Percentiles rank a stretch among this genome's conserved stretches.
These are phyloP conservation scores for Spea multiplicata DNA, from an alignment of 2,113 vertebrate species.

Conservation along the genomic window DNA sequence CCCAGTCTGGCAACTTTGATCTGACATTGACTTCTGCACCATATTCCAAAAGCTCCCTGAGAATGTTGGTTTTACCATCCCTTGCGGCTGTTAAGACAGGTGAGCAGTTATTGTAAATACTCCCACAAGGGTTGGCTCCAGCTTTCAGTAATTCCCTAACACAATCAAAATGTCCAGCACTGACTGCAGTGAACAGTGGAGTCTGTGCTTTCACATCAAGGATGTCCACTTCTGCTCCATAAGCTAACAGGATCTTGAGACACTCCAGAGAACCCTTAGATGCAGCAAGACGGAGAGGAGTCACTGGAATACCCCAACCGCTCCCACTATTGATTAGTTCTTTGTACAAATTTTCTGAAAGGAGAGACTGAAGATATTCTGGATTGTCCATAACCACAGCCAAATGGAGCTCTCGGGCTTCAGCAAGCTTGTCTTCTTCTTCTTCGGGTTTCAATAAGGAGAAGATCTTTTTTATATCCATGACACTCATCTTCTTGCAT, in stretches of 20 bases:
- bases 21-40: conserved; percentile 80
- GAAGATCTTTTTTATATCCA: conserved; percentile 93
- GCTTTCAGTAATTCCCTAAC: conserved; percentile 78
- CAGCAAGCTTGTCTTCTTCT: conserved; percentile 57
- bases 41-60: conserved; percentile 76
- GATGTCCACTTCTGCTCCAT: conserved; percentile 85
- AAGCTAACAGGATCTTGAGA: conserved; percentile 75
- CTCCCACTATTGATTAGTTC: conserved; percentile 77
- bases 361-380: conserved; percentile 67
- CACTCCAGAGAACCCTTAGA: conserved; percentile 74
- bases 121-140: conserved; percentile 80
- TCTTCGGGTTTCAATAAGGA: conserved; percentile 83
- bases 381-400: conserved; percentile 72
- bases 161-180: conserved; percentile 82
- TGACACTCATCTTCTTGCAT: conserved; percentile 75
- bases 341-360: conserved; percentile 76
- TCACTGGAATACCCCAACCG: conserved; percentile 86
- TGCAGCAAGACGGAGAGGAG: conserved; percentile 82
- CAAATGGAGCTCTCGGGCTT: conserved; percentile 73
- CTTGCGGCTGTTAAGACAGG: conserved; percentile 81
- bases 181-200: conserved; percentile 86
- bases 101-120: conserved; percentile 86
- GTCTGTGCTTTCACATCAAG: conserved; percentile 93
- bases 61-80: conserved; percentile 73
- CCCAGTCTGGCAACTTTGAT: conserved; percentile 78